phyloP scores from a whole-genome alignment of 2,113 vertebrate genomes.

The Hippocampus mohnikei region DNA sequence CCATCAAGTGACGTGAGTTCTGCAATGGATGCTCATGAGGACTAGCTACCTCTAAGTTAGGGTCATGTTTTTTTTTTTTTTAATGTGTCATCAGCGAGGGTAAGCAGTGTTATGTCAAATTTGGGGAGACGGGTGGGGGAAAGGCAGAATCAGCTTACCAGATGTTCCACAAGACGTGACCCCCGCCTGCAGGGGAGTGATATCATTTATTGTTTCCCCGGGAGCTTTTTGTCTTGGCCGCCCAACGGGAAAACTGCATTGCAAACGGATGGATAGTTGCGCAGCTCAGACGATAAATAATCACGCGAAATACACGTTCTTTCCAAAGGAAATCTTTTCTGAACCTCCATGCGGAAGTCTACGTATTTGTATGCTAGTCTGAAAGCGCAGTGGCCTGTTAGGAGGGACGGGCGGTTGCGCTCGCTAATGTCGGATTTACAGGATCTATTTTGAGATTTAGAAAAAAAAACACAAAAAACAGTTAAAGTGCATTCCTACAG shows the following conservation, averaged over 20 bases:
- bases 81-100: too few species aligned
- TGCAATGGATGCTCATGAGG: not conserved
- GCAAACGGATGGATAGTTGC: not conserved
- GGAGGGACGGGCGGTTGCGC: too few species aligned
- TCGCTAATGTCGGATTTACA: too few species aligned
- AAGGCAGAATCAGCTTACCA: conserved; percentile 47
- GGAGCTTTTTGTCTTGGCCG: conserved; percentile 40
- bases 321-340: not conserved
- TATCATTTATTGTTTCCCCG: conserved; percentile 55
- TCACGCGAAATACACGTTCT: conserved; percentile 2
- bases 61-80: not conserved
- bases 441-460: too few species aligned
- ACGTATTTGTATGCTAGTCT: too few species aligned
- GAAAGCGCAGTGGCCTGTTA: too few species aligned
- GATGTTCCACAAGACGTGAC: conserved; percentile 55
- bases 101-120: conserved; percentile 4
- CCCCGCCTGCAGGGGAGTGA: conserved; percentile 54
- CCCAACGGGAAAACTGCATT: conserved; percentile 6
- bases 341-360: not conserved
- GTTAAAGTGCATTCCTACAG: too few species aligned
- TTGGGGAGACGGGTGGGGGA: conserved; percentile 29
- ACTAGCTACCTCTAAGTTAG: not conserved
- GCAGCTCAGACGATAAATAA: not conserved
- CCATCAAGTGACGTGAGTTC: conserved; percentile 72
- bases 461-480: too few species aligned